Base-by-base conservation (phyloP, 1,140 invertebrate genomes). In the Sweltsa coloradensis region DNA sequence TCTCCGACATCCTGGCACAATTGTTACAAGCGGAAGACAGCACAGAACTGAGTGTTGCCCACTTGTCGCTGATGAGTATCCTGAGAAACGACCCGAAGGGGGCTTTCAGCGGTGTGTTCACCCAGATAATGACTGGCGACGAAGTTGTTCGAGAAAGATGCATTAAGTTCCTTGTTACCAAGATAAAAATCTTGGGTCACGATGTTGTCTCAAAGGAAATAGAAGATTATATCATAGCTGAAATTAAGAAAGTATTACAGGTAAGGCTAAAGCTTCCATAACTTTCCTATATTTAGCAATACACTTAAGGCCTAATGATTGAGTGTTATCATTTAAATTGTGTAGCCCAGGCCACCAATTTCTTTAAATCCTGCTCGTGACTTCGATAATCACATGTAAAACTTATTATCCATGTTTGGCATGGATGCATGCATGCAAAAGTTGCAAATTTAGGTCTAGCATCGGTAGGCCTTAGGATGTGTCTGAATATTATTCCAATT, bases 1-100 rank as follows among this genome's bases (percentile, higher is more conserved):
- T 97, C 60, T 85, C 90, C 39, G 89, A 96, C 66, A 90, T 95
- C 52, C 72, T 97, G 42, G 83, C 85, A 11, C 93, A 97, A 61
- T 66, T 97, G 25, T 67, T 97, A 36, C 83, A 89, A 60, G 79
- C 88, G 29, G 85, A 93, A 56, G 89, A 93, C 66, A 56, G 73
- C 25, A 74, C 75, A 16, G 90, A 93, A 67, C 67, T 91, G 45
- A 79, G 76, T 63, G 75, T 83, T 56, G 84, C 91, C 39, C 79
- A 86, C 37, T 85, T 79, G 54, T 75, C 77, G 37, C 64, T 83
- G 45, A 71, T 75, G 59, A 71, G 72, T 14, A 62, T 83, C 0
- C 72, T 81, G 52, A 78, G 77, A 55, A 71, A 71, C 52, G 73
- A 79, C 63, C 64, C 75, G 21, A 75, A 76, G 71, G 73, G 76